These are phyloP conservation scores for Xylophagus ater DNA, from an alignment of 2,888 invertebrate species.

Conservation along the genomic window DNA sequence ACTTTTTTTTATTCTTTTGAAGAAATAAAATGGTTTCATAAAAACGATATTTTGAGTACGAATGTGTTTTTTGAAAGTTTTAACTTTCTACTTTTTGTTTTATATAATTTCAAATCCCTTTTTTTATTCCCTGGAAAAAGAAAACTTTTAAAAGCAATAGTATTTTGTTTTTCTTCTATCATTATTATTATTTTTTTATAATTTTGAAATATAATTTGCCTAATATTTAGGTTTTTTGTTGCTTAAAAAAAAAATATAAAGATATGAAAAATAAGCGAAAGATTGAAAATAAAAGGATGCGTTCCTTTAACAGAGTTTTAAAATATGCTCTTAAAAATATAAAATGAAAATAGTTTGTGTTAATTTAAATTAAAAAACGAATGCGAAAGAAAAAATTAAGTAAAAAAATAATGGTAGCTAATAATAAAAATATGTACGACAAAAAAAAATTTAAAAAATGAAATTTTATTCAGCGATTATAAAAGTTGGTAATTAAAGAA, in stretches of 20 bases:
- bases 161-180: background rate
- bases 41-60: too few species aligned
- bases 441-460: too few species aligned
- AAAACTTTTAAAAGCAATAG: background rate
- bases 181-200: background rate
- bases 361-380: background rate
- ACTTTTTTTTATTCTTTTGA: too few species aligned
- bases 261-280: background rate
- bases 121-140: background rate
- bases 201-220: background rate
- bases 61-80: too few species aligned
- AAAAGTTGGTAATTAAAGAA: too few species aligned
- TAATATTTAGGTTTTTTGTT: conserved; percentile 1
- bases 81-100: too few species aligned
- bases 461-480: too few species aligned
- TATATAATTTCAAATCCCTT: too few species aligned
- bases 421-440: background rate
- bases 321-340: background rate
- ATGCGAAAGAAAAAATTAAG: background rate
- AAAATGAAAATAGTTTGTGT: background rate
- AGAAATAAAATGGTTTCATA: too few species aligned
- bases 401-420: background rate
- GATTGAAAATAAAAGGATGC: background rate
- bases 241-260: background rate
- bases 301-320: background rate